Base-by-base conservation (phyloP, 2,888 invertebrate genomes). In the Leptarthrus brevirostris region DNA sequence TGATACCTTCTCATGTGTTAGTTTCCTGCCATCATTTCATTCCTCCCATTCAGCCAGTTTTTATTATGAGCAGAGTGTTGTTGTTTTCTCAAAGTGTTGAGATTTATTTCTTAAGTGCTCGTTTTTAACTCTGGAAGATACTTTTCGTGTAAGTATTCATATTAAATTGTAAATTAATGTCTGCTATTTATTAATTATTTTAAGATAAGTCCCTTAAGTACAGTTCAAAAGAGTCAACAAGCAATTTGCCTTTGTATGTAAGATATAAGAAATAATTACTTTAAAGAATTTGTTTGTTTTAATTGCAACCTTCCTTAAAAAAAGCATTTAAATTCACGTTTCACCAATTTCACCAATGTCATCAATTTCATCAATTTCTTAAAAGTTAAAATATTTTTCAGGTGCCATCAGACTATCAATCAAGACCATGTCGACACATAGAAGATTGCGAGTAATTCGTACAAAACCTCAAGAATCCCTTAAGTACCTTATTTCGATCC, bases 221-320 rank as follows among this genome's bases (percentile, higher is more conserved):
- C 36, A 58, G 58, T 58, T 36, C 58, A 58, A 49, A 49, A 16
- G 36, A 58, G 58, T 58, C 58, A 34, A 58, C 36, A 18, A 58
- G 18, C 10, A n/a, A 58, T 56, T 56, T 36, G 4, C 36, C 34
- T 12, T 20, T 36, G 58, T 20, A 58, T 12, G 34, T 18, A 5
- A 20, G 36, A 16, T 58, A 58, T 16, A 26, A 10, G 1, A 24
- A 56, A 56, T 26, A 26, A 56, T 5, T 30, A 30, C 30, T 30
- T 30, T 8, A 30, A 30, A 30, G 8, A 5, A 30, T 30, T 5
- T 30, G 8, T 30, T 30, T 30, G 3, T 30, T 30, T 30, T 8
- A 8, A 5, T 30, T n/a, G n/a, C n/a, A n/a, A n/a, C n/a, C n/a
- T 30, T 30, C 3, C 4, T 30, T 30, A 3, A 30, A 30, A 5